Evolutionary conservation across 2,888 invertebrate genomes (phyloP), one percentile per base, ranked within the genome.

Genomic region (Eulithis prunata): DNA sequence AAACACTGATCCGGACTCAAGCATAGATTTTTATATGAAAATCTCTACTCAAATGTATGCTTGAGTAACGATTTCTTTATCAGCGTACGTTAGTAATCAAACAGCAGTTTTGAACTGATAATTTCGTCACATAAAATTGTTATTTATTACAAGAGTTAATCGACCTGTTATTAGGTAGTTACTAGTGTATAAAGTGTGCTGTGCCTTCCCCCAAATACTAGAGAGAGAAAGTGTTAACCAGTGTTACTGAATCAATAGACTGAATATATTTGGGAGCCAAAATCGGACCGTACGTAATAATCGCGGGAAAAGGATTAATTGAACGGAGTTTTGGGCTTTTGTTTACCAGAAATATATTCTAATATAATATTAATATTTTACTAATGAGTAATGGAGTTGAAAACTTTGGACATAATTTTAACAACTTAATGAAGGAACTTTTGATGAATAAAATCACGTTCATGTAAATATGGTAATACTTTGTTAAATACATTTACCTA

Each of bases 231-330:
- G 36, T n/a, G 5, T 57, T 7, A 53, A 57, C 64, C 67, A 68
- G 57, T 64, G 67, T 64, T 63, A 51, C n/a, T 49, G 3, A 62
- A 55, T 4, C 51, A 51, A 67, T 60, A 53, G 63, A 61, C 51
- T 62, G 58, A 63, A 47, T 59, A 57, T 69, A 65, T 56, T 49
- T 69, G 66, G 21, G 66, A 72, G 72, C 72, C 72, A 72, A 70
- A 72, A 72, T 72, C 72, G 72, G 70, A 69, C 72, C 75, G 71
- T 66, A 66, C 62, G 38, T 68, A 57, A 62, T 64, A 66, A 64
- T 72, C 74, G 74, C 75, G 76, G 75, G 72, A 43, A 21, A 65
- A 12, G 54, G 82, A 79, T 77, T 73, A 46, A 53, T 21, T 38
- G 36, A 53, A 13, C 36, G 53, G 53, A n/a, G 52, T 51, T 59